Base-by-base conservation (phyloP, 2,113 vertebrate genomes). In the Glaucidium brasilianum region DNA sequence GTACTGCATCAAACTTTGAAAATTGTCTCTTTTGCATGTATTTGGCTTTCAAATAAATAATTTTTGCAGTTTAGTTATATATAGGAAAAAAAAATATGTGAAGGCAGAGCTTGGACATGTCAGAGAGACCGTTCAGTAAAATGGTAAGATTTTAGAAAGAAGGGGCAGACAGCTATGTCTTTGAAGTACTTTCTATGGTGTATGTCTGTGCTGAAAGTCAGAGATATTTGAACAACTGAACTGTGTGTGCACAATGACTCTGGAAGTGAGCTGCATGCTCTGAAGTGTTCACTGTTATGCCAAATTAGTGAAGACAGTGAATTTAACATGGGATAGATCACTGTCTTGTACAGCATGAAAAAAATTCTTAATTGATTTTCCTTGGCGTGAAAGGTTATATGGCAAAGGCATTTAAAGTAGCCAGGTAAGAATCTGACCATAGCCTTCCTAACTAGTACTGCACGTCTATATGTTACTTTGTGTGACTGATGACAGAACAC, bases 401-500 rank as follows among this genome's bases (percentile, higher is more conserved):
- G 12, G 17, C 35, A 66, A 77, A 92, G 29, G 10, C 32, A 94
- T 71, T 79, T 83, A 66, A 94, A 94, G 47, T 41, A 86, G 23
- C 17, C 37, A 52, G 32, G 37, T 76, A 74, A 69, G 68, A 52
- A 39, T 77, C 79, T 86, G 50, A 47, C 17, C n/a, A 27, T 92
- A 76, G 4, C 19, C 34, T 83, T 92, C 59, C 76, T 67, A 74
- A 50, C 45, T 21, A 41, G 45, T 32, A 45, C 41, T 62, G 39
- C 23, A 63, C 18, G 35, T 39, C 15, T 50, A 55, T 69, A 15
- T 72, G 26, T 94, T 83, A 73, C 10, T 73, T 88, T 58, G 19
- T 73, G 63, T 58, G 59, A 41, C 59, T 83, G 83, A 63, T 77
- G 83, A 89, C 55, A 94, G 72, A 91, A 90, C 84, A 95, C 85